Conservation (phyloP, 1,140 invertebrate species). For the Drosophila nigrodunni region DNA sequence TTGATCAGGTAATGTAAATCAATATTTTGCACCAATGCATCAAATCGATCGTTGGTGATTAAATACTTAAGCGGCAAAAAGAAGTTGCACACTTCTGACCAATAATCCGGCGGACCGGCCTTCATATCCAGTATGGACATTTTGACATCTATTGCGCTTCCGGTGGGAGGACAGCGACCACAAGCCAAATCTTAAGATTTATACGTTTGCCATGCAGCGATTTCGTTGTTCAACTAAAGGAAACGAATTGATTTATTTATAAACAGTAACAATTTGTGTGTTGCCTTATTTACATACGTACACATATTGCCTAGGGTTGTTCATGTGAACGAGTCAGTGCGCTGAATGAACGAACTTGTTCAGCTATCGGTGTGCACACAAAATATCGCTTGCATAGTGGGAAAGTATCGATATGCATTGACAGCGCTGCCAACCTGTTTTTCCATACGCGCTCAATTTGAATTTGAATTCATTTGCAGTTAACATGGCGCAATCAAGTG, state of each 20-base stretch:
- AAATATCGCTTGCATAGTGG: slow-evolving; percentile 12
- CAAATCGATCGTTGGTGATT: slow-evolving; percentile 79
- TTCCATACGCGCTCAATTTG: slow-evolving; percentile 1
- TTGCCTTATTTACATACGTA: slow-evolving; percentile 36
- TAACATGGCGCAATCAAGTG: slow-evolving; percentile 47
- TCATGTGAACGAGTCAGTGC: no score
- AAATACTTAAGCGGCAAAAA: slow-evolving; percentile 80
- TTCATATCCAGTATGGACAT: slow-evolving; percentile 82
- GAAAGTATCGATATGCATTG: neutral
- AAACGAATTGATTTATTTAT: slow-evolving; percentile 36
- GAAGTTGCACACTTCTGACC: slow-evolving; percentile 79
- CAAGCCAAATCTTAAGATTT: slow-evolving; percentile 21
- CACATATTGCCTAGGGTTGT: no score
- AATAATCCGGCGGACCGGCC: slow-evolving; percentile 72
- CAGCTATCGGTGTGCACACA: neutral
- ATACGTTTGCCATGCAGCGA: slow-evolving; percentile 37
- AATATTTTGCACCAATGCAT: slow-evolving; percentile 74
- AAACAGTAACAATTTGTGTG: slow-evolving; percentile 37
- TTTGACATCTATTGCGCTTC: slow-evolving; percentile 8
- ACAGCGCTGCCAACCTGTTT: slow-evolving; percentile 25
- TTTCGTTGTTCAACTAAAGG: slow-evolving; percentile 34
- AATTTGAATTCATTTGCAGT: slow-evolving; percentile 14
- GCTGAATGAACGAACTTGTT: no score
- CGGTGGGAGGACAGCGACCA: neutral
- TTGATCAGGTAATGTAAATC: slow-evolving; percentile 80